Base-by-base conservation (phyloP, 2,113 vertebrate species). In the Zapus hudsonius region DNA sequence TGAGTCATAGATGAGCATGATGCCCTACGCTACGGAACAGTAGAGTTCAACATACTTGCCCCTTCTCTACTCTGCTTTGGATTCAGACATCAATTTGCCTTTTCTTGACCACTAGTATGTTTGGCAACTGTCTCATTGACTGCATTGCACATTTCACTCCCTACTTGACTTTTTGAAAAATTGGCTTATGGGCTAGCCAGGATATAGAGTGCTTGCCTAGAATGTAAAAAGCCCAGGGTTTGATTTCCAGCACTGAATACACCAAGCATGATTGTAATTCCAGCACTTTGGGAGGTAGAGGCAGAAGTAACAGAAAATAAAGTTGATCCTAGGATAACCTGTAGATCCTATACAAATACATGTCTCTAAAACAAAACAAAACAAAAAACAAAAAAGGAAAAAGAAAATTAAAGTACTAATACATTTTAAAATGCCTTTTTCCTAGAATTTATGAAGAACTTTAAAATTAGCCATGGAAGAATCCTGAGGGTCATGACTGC, bases 81-180 rank as follows among this genome's bases (percentile, higher is more conserved):
- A 44, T 9, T 33, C 0, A 7, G 27, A 33, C 15, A 55, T 80
- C 25, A 15, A 33, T 4, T 9, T 11, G 23, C 6, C 4, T 42
- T 38, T 27, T 38, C n/a, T 42, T 38, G 7, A 4, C 20, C 0
- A n/a, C n/a, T 7, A 29, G n/a, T 20, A 3, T 12, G 6, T 0
- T 0, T 15, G 22, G 66, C 76, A 74, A 11, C 25, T 8, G 31
- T 11, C 63, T 84, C 73, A 12, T 5, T 81, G 57, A 61, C 59
- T 23, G n/a, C 36, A 80, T 10, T 11, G 23, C 23, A 59, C 25
- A 29, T 33, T 82, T 84, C 36, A 55, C 2, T 44, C 29, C 42
- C 22, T 55, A 23, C 57, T 64, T 88, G 85, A 69, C 36, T 83
- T 85, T 87, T 76, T 64, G 23, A 69, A 73, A 80, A 63, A n/a